Conservation (phyloP, 2,888 invertebrate species). For the Saturnia japonica region DNA sequence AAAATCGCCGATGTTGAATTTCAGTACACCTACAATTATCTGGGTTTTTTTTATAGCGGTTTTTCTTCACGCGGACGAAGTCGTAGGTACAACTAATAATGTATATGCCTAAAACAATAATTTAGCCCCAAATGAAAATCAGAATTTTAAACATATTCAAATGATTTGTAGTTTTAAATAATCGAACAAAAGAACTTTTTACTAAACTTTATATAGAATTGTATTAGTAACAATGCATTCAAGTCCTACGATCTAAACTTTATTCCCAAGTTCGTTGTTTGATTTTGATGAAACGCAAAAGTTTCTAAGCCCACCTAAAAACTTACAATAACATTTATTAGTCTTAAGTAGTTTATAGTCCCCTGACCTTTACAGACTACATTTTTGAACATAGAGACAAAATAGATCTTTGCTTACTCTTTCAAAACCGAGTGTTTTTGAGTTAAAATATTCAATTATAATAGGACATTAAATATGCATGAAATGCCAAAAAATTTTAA, state of each 20-base stretch:
- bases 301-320: neutral
- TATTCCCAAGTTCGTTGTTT: neutral
- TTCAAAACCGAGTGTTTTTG: neutral
- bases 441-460: neutral
- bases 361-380: neutral
- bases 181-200: neutral
- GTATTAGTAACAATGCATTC: neutral
- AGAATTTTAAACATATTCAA: too few relatives aligned
- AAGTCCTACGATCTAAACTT: neutral
- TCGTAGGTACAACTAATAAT: too few relatives aligned
- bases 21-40: too few relatives aligned
- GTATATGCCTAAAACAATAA: too few relatives aligned
- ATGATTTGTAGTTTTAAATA: neutral
- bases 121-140: too few relatives aligned
- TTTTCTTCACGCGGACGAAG: too few relatives aligned
- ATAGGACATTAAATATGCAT: neutral
- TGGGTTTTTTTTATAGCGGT: too few relatives aligned
- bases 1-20: too few relatives aligned
- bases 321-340: neutral
- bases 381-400: neutral
- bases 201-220: neutral
- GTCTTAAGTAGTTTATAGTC: neutral
- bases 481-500: neutral
- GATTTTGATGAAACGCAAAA: neutral
- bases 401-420: neutral